Evolutionary conservation across 2,888 invertebrate genomes (phyloP).

Genomic region (Hydraecia micacea): DNA sequence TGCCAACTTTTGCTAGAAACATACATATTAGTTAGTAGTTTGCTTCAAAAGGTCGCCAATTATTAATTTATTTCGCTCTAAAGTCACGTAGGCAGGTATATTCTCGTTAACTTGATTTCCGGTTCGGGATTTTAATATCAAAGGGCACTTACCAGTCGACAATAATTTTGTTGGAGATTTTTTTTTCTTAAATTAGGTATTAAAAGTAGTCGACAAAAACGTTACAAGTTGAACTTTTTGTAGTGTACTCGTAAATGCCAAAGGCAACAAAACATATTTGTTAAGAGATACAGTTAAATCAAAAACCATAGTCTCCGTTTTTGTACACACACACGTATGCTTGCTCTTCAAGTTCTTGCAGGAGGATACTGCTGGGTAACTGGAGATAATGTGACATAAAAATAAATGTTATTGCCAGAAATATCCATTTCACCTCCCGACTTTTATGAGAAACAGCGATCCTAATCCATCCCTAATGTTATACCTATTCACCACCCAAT

Average conservation of each 20-base stretch:
- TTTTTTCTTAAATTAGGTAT: background rate
- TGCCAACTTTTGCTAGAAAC: constrained; percentile 41
- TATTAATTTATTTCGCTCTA: constrained; percentile 30
- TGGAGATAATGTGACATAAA: background rate
- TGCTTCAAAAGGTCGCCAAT: constrained; percentile 17
- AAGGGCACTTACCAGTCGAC: background rate
- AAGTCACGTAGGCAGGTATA: background rate
- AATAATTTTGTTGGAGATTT: background rate
- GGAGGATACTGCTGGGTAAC: background rate
- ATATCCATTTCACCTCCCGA: background rate
- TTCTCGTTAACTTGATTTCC: background rate
- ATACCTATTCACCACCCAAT: background rate
- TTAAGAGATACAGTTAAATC: background rate
- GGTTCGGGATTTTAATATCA: background rate
- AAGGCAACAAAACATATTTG: background rate
- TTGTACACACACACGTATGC: background rate
- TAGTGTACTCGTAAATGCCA: background rate
- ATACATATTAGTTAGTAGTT: constrained; percentile 54
- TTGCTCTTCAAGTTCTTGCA: constrained; percentile 21
- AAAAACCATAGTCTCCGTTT: background rate
- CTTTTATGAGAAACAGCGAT: background rate
- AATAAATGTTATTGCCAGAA: background rate
- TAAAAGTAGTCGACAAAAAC: background rate
- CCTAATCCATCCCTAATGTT: background rate
- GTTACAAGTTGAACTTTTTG: background rate